Conservation (phyloP, 2,797 vertebrate genomes). For the Periparus ater region DNA sequence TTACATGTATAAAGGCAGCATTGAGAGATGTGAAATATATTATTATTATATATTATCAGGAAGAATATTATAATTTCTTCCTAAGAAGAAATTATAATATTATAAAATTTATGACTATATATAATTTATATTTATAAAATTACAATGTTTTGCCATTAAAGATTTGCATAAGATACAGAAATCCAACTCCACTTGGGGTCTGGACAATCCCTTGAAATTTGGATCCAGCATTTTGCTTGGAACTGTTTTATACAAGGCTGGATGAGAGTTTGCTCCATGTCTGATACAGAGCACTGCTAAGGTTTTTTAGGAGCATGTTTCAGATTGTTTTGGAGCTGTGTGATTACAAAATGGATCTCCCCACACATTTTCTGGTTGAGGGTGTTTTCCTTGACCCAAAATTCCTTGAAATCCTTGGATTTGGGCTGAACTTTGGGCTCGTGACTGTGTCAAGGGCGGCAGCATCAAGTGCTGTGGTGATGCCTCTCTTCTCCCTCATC, state of each 20-base stretch:
- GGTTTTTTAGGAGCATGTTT: neutral
- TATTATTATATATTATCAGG: too few relatives aligned
- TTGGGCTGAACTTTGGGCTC: neutral
- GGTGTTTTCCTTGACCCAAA: neutral
- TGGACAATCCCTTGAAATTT: neutral
- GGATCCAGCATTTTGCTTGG: neutral
- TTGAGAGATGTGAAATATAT: accelerated
- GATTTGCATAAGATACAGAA: accelerated
- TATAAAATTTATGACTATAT: too few relatives aligned
- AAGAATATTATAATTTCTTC: accelerated
- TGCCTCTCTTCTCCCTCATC: neutral
- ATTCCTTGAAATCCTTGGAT: neutral
- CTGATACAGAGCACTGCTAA: neutral
- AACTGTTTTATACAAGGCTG: neutral
- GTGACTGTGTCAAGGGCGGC: neutral
- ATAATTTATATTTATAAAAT: too few relatives aligned
- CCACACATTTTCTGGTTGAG: accelerated
- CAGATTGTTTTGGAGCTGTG: neutral
- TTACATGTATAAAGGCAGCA: accelerated
- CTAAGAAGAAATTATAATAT: neutral
- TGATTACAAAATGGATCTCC: neutral
- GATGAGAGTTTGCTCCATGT: accelerated
- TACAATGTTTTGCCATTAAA: neutral
- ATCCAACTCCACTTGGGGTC: accelerated
- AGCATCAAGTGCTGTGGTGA: neutral